Percentiles rank a stretch among this genome's conserved stretches.
Conservation (phyloP, 2,797 vertebrate genomes). For the Pogoniulus pusillus region DNA sequence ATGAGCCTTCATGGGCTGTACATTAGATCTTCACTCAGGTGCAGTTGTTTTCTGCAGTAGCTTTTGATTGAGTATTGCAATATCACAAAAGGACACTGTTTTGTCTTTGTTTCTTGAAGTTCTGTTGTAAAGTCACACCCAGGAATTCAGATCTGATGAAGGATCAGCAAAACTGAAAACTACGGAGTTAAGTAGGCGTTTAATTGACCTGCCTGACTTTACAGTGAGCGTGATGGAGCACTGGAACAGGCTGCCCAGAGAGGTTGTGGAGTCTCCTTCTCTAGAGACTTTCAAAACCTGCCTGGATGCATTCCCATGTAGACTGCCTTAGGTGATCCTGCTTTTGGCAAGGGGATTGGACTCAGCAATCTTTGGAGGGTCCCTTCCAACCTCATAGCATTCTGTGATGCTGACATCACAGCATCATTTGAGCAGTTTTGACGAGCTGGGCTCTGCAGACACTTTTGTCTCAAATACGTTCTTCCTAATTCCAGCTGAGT, state of each 20-base stretch:
- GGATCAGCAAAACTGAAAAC: conserved; percentile 18
- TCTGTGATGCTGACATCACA: background rate
- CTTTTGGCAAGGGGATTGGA: too few relatives aligned
- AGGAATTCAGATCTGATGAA: background rate
- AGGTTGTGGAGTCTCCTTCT: too few relatives aligned
- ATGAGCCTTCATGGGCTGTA: background rate
- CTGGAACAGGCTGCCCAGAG: too few relatives aligned
- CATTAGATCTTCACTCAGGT: background rate
- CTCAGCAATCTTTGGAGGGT: too few relatives aligned
- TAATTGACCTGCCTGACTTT: background rate
- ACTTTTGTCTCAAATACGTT: background rate
- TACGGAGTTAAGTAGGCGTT: background rate
- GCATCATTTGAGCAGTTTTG: conserved; percentile 29
- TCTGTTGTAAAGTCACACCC: background rate
- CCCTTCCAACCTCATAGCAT: too few relatives aligned
- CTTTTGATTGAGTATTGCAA: background rate
- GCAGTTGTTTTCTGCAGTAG: background rate
- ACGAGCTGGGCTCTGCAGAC: background rate
- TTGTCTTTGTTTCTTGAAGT: background rate
- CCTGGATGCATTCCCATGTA: too few relatives aligned
- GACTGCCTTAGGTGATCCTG: too few relatives aligned
- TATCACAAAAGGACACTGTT: background rate
- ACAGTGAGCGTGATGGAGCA: too few relatives aligned
- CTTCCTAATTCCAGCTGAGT: background rate
- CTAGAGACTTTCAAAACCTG: too few relatives aligned